Evolutionary conservation across 2,113 vertebrate genomes (phyloP).

Genomic region (Plecotus auritus): DNA sequence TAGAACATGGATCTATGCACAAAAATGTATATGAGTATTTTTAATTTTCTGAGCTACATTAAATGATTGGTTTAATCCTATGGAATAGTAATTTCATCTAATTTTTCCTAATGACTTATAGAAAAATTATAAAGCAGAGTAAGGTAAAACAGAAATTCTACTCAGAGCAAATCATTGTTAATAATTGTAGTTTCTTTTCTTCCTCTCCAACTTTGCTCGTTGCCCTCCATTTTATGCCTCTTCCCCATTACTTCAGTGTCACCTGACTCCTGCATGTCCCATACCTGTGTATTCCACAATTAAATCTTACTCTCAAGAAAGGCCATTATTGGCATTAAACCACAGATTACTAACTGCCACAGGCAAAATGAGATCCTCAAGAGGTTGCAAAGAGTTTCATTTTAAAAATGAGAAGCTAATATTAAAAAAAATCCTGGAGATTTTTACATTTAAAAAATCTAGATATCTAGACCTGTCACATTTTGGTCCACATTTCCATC

Average conservation of each 20-base stretch:
- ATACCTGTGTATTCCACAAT: neutral
- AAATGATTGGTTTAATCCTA: neutral
- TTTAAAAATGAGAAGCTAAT: neutral
- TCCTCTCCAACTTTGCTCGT: neutral
- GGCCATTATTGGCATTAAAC: neutral
- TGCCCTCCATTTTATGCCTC: neutral
- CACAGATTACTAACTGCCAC: neutral
- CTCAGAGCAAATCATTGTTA: neutral
- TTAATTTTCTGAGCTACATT: neutral
- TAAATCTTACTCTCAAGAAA: neutral
- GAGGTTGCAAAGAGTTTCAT: neutral
- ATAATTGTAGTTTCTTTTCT: neutral
- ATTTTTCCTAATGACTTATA: neutral
- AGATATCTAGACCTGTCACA: neutral
- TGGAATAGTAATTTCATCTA: neutral
- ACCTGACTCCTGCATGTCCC: neutral
- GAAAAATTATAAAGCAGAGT: neutral
- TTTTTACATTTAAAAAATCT: neutral
- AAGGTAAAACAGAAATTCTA: neutral
- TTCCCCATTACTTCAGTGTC: neutral
- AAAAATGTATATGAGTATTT: neutral
- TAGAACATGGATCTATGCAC: neutral
- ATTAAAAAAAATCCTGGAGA: neutral
- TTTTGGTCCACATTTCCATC: neutral
- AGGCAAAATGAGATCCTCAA: neutral